Base-by-base conservation (phyloP, 2,797 vertebrate species). In the Enteromius trimaculatus region DNA sequence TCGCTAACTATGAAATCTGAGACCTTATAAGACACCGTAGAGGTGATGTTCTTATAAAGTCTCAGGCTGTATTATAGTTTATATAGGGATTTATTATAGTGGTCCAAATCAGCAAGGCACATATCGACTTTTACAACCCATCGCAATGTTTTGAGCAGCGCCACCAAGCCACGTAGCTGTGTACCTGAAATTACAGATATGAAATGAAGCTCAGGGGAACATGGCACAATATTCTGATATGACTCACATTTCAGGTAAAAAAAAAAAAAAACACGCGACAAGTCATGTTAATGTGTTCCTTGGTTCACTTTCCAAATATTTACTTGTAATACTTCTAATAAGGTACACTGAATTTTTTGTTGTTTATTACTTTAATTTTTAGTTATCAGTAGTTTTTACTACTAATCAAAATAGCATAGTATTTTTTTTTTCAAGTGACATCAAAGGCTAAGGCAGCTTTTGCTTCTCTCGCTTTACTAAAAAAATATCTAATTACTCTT, bases 101-200 rank as follows among this genome's bases (percentile, higher is more conserved):
- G 60, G 11, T 29, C 4, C 1, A 21, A 42, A 51, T 31, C 3
- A 51, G 1, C 26, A 11, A 2, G n/a, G 13, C 29, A 16, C 23
- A 75, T 39, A 14, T 31, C n/a, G n/a, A 44, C 11, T 3, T 42
- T 64, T 19, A 5, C 10, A 49, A 49, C 42, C 17, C 47, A 34
- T 21, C 44, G 47, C 69, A 10, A 8, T 49, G 42, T 53, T 74
- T 74, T 7, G 71, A 74, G 71, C 29, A 74, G 71, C 49, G 49
- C 71, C 49, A 74, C 49, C 71, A 53, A 34, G 13, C 71, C 21
- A 53, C 29, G 5, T 53, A 53, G 29, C 29, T 74, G 47, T 34
- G 26, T 53, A 49, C 70, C 9, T 49, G 2, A 72, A 11, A 47
- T 70, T 1, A 29, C 14, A 17, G 6, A 44, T 44, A 23, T 3